Evolutionary conservation across 2,113 vertebrate genomes (phyloP), one percentile per base, ranked within the genome.

Genomic region (Leucoraja erinaceus): DNA sequence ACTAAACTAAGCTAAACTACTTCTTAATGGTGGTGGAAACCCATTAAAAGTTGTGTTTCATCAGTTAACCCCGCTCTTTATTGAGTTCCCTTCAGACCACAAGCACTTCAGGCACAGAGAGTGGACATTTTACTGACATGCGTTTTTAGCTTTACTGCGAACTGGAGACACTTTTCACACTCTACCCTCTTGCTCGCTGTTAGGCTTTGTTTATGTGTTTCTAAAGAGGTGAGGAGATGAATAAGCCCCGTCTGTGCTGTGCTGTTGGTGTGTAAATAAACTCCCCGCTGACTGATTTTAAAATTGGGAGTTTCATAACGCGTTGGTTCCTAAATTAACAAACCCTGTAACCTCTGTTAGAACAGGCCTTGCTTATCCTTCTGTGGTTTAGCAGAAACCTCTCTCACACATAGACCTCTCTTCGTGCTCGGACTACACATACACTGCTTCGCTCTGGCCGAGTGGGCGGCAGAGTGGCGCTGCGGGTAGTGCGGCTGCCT

Each of bases 111-210:
- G 12, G 20, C 10, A 18, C 56, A 20, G 25, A 54, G 38, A 22
- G 8, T 63, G 70, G 38, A 72, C 68, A 28, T 74, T 91, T 72
- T 28, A 28, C 68, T 12, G 68, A 91, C 68, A 68, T 72, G 14
- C 16, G 7, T 22, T 72, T 54, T 72, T 91, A 22, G 66, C 66
- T 72, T 72, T 38, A 2, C 33, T 33, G 9, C 31, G 16, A 70
- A 70, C 86, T 33, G 86, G 86, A 90, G 61, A 90, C 59, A 66
- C 86, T 90, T 90, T 47, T 68, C 16, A 16, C 68, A 25, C 20
- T 72, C 63, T 1, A 47, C 31, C 66, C 47, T 10, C 66, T 72
- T 72, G 38, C 25, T 91, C 38, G 66, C 56, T 91, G 66, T 90
- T 70, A 66, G 33, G 59, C 25, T 90, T 38, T 38, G 88, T 91